Conservation (phyloP, 1,140 invertebrate species). For the Harpegnathos saltator region DNA sequence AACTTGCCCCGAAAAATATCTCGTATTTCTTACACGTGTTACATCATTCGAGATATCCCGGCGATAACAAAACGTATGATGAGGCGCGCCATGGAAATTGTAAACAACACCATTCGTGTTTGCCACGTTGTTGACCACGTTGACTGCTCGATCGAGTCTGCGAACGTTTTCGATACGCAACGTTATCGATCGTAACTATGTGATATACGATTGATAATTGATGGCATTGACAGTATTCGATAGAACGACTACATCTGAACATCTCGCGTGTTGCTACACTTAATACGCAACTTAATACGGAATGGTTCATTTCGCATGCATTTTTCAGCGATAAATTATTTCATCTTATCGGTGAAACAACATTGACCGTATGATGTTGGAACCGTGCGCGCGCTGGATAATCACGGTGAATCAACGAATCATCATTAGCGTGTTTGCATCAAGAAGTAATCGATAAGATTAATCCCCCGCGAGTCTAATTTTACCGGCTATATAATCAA, state of each 20-base stretch:
- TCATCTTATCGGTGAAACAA: neutral
- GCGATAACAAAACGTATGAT: conserved; percentile 26
- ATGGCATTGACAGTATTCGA: no score
- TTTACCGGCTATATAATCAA: conserved; percentile 64
- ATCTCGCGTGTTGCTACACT: neutral
- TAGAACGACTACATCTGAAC: no score
- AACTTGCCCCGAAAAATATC: conserved; percentile 51
- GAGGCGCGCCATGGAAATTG: neutral
- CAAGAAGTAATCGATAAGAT: conserved; percentile 54
- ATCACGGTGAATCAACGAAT: conserved; percentile 33
- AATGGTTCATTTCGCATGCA: neutral
- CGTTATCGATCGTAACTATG: no score
- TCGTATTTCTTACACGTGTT: conserved; percentile 13
- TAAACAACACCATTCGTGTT: neutral
- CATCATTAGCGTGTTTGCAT: conserved; percentile 24
- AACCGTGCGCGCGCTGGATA: neutral
- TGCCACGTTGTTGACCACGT: neutral
- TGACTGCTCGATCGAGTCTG: neutral
- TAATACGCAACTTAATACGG: neutral
- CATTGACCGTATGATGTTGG: neutral
- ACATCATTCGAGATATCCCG: conserved; percentile 22
- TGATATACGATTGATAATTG: no score
- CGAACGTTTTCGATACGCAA: no score
- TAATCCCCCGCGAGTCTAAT: conserved; percentile 56
- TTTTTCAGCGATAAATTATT: neutral